phyloP scores from a whole-genome alignment of 1,140 invertebrate species.

The Zaprionus davidi region DNA sequence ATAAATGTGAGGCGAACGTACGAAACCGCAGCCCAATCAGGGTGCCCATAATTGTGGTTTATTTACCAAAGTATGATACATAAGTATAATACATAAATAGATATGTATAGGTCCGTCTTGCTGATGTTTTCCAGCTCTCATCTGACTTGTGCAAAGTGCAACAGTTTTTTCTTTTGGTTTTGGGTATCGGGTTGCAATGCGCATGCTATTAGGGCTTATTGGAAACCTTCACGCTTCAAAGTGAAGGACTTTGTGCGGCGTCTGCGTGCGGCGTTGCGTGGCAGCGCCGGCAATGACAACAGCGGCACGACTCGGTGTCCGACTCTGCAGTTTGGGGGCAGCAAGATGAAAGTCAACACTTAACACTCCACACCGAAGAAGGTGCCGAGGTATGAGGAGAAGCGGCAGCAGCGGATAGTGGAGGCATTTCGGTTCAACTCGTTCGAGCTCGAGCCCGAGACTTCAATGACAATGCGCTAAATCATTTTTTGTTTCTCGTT shows the following conservation, averaged over 20 bases:
- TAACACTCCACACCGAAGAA: slow-evolving; percentile 52
- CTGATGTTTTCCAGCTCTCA: neutral
- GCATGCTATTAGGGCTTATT: slow-evolving; percentile 37
- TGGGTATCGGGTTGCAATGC: slow-evolving; percentile 21
- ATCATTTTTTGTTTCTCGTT: slow-evolving; percentile 47
- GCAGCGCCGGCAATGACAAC: slow-evolving; percentile 52
- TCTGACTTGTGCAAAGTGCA: slow-evolving; percentile 61
- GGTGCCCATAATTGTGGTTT: slow-evolving; percentile 67
- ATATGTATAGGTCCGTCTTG: slow-evolving; percentile 16
- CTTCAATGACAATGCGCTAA: slow-evolving; percentile 76
- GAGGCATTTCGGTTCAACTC: slow-evolving; percentile 7
- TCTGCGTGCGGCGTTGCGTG: slow-evolving; percentile 52
- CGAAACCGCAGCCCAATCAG: slow-evolving; percentile 54
- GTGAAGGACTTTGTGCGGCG: slow-evolving; percentile 70
- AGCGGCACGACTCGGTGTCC: slow-evolving; percentile 40
- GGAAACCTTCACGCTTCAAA: slow-evolving; percentile 78
- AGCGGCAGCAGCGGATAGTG: slow-evolving; percentile 1
- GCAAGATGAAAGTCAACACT: slow-evolving; percentile 80
- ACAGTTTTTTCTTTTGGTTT: slow-evolving; percentile 9
- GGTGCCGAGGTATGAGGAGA: neutral
- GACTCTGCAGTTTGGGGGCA: slow-evolving; percentile 41
- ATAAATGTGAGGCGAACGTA: slow-evolving; percentile 58
- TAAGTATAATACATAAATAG: neutral
- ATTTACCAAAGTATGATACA: slow-evolving; percentile 44
- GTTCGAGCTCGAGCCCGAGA: slow-evolving; percentile 6